Evolutionary conservation across 2,888 invertebrate species (phyloP).

Genomic region (Parascotia fuliginaria): DNA sequence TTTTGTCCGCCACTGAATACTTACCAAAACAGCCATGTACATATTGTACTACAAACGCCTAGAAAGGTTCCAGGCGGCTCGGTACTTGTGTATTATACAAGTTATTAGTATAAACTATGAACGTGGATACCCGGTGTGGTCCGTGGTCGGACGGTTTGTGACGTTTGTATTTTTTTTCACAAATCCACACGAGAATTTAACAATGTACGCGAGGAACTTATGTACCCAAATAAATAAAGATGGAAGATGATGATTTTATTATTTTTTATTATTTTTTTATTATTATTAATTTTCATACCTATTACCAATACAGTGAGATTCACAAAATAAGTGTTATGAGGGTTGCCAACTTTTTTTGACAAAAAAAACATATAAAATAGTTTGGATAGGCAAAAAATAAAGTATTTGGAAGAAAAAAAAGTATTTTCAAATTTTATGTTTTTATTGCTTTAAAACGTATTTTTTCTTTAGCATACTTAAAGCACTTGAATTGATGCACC

Average conservation of each 20-base stretch:
- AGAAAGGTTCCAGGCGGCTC: conserved; percentile 13
- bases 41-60: conserved; percentile 30
- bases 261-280: too few relatives aligned
- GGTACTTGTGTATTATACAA: conserved; percentile 41
- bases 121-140: conserved; percentile 27
- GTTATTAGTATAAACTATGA: conserved; percentile 46
- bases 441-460: too few relatives aligned
- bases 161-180: conserved; percentile 75
- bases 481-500: too few relatives aligned
- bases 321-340: too few relatives aligned
- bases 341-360: too few relatives aligned
- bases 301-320: too few relatives aligned
- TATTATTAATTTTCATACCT: too few relatives aligned
- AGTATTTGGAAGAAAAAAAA: too few relatives aligned
- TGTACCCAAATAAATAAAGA: conserved; percentile 71
- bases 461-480: too few relatives aligned
- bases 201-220: conserved; percentile 62
- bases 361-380: too few relatives aligned
- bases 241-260: conserved; percentile 49
- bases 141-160: conserved; percentile 39
- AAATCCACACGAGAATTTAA: conserved; percentile 56
- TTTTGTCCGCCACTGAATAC: not conserved
- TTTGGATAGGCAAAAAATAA: too few relatives aligned
- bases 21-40: conserved; percentile 15
- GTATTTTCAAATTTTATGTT: too few relatives aligned